Evolutionary conservation across 2,113 vertebrate genomes (phyloP).

Genomic region (Cyrtonyx montezumae): DNA sequence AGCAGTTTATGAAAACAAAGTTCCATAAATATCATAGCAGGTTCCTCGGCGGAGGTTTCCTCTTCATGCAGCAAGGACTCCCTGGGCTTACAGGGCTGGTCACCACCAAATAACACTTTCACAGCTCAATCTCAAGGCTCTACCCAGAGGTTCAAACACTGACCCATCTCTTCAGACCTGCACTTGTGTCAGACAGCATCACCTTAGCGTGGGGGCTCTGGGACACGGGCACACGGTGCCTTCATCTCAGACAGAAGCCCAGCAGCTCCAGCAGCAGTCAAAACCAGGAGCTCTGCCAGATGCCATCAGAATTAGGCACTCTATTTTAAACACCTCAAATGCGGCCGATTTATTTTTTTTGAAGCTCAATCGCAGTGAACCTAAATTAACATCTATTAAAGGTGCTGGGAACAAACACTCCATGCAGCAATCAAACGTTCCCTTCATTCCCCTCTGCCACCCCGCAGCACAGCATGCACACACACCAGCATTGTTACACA

Average conservation of each 20-base stretch:
- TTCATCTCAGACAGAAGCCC: neutral
- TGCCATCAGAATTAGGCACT: conserved; percentile 3
- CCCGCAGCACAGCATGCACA: neutral
- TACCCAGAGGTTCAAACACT: neutral
- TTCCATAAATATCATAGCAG: conserved; percentile 46
- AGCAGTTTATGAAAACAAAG: conserved; percentile 74
- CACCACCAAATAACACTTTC: neutral
- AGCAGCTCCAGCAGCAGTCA: neutral
- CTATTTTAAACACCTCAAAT: conserved; percentile 33
- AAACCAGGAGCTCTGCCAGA: conserved; percentile 8
- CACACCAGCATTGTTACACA: neutral
- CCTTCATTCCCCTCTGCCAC: neutral
- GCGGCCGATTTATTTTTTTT: neutral
- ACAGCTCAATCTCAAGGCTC: neutral
- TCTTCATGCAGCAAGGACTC: neutral
- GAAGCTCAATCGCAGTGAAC: neutral
- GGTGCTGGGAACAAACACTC: neutral
- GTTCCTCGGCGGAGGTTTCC: neutral
- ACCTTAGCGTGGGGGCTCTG: neutral
- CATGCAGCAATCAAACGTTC: neutral
- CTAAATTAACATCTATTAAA: conserved; percentile 9
- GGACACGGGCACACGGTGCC: neutral
- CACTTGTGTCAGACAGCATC: fast-evolving
- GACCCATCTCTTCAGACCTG: neutral
- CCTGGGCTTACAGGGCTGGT: neutral